Evolutionary conservation across 2,113 vertebrate species (phyloP).

Genomic region (Montifringilla adamsi): DNA sequence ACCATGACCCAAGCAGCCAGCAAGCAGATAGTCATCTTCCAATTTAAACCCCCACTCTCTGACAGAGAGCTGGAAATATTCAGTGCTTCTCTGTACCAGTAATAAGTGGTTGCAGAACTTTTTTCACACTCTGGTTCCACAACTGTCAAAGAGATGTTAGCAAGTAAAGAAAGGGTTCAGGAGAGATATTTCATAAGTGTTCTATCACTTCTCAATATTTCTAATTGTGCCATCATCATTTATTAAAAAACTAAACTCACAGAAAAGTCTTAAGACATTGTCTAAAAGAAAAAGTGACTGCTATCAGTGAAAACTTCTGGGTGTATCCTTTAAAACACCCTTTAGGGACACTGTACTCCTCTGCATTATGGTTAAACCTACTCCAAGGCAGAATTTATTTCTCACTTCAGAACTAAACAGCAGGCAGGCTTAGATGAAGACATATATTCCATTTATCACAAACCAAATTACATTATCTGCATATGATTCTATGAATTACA

Average conservation of each 20-base stretch:
- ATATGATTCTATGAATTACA: neutral
- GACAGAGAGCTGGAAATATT: conserved; percentile 91
- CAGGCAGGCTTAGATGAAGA: neutral
- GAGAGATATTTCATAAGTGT: neutral
- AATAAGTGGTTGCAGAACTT: conserved; percentile 95
- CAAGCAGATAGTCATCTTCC: conserved; percentile 93
- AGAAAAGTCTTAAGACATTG: neutral
- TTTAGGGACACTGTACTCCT: neutral
- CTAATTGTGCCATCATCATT: neutral
- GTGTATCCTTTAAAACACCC: neutral
- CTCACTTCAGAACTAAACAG: neutral
- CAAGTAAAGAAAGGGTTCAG: neutral
- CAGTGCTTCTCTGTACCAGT: conserved; percentile 94
- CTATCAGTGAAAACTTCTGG: neutral
- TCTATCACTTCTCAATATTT: neutral
- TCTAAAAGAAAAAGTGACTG: neutral
- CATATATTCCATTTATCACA: neutral
- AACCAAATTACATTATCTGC: neutral
- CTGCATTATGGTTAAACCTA: neutral
- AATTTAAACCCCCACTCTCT: conserved; percentile 91
- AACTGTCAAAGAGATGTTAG: conserved; percentile 70
- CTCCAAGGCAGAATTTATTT: neutral
- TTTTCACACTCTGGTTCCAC: conserved; percentile 94
- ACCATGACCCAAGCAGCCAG: conserved; percentile 91
- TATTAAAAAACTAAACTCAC: neutral